Conservation (phyloP, 2,113 vertebrate genomes). For the Cyanocitta stelleri region DNA sequence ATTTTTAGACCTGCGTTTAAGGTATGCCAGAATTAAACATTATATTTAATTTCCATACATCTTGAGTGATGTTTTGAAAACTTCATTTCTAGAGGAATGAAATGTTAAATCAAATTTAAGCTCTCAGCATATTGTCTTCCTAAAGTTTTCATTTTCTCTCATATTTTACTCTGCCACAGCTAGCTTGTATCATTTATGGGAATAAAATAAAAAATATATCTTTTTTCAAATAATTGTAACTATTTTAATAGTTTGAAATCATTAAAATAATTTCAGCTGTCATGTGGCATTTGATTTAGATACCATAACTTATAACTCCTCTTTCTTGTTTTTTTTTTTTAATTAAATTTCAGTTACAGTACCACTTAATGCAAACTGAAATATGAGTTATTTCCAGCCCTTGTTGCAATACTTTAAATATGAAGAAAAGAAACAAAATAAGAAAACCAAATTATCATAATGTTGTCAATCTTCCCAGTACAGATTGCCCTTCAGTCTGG, state of each 20-base stretch:
- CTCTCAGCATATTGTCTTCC: not conserved
- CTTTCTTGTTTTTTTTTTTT: not conserved
- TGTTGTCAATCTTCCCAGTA: not conserved
- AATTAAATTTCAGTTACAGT: not conserved
- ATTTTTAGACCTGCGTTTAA: not conserved
- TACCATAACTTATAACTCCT: not conserved
- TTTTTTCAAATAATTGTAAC: not conserved
- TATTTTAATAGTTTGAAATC: not conserved
- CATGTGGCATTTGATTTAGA: not conserved
- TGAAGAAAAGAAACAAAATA: not conserved
- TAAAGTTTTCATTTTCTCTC: not conserved
- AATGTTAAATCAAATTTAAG: not conserved
- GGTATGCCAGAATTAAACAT: not conserved
- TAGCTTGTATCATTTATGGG: not conserved
- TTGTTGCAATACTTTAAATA: not conserved
- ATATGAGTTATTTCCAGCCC: not conserved
- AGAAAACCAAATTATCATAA: not conserved
- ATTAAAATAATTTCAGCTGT: not conserved
- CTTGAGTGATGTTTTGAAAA: not conserved
- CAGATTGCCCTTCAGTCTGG: not conserved
- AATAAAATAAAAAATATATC: accelerated
- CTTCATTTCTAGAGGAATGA: not conserved
- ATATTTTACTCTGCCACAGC: not conserved
- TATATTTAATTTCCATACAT: not conserved
- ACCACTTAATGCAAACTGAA: not conserved